Evolutionary conservation across 1,140 invertebrate species (phyloP).

Genomic region (Wasmannia auropunctata): DNA sequence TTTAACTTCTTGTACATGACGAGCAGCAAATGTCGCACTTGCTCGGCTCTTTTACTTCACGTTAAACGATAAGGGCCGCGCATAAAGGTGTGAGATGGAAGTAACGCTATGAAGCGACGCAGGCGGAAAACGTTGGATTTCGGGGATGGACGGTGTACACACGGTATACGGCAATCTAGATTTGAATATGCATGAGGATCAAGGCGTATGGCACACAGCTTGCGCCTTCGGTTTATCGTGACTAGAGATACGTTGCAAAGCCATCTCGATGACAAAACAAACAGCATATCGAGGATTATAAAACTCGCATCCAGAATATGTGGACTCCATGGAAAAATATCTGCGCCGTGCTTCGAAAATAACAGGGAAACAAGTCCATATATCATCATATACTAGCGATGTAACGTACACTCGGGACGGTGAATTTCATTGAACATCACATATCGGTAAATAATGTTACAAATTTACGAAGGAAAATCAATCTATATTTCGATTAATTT

Average conservation of each 20-base stretch:
- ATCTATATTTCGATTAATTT: conserved; percentile 10
- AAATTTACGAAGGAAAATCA: not conserved
- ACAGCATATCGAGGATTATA: conserved; percentile 49
- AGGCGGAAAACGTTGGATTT: conserved; percentile 46
- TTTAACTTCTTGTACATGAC: not conserved
- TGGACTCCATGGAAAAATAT: conserved; percentile 10
- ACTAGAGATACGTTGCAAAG: conserved; percentile 48
- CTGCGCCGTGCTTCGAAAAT: not conserved
- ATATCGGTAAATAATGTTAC: not conserved
- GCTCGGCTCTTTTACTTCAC: not conserved
- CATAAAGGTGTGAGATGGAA: conserved; percentile 24
- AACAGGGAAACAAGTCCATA: not conserved
- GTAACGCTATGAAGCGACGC: not conserved
- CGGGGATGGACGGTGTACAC: conserved; percentile 44
- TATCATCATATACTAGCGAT: not conserved
- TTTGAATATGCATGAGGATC: conserved; percentile 56
- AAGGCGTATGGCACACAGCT: conserved; percentile 24
- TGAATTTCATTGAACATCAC: not conserved
- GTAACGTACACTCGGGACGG: not conserved
- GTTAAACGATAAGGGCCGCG: not conserved
- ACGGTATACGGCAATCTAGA: conserved; percentile 31
- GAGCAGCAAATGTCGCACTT: not conserved
- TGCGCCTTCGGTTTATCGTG: conserved; percentile 56
- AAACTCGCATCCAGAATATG: conserved; percentile 30
- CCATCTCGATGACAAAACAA: conserved; percentile 46